Conservation (phyloP, 2,888 invertebrate species). For the Gibbula magus region DNA sequence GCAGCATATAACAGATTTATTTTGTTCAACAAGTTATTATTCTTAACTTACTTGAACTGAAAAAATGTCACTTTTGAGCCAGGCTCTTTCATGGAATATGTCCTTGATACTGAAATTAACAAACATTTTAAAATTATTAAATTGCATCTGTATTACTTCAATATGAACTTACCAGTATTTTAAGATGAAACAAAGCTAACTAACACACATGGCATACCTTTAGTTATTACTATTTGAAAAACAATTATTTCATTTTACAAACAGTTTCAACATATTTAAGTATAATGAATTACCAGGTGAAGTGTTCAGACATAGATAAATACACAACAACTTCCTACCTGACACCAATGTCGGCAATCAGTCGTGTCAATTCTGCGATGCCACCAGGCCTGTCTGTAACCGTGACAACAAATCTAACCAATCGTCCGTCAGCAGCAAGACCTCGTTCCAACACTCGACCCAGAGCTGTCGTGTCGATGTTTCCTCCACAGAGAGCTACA, state of each 20-base stretch:
- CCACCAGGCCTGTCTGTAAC: slow-evolving; percentile 90
- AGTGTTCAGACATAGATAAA: background rate
- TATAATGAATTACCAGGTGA: too few relatives aligned
- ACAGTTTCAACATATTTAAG: too few relatives aligned
- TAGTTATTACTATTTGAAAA: too few relatives aligned
- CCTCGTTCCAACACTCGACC: slow-evolving; percentile 92
- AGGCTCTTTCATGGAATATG: slow-evolving; percentile 95
- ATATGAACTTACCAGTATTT: too few relatives aligned
- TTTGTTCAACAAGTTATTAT: background rate
- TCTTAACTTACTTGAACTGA: slow-evolving; percentile 68
- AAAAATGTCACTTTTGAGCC: slow-evolving; percentile 93
- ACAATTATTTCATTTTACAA: too few relatives aligned
- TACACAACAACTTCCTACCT: slow-evolving; percentile 57
- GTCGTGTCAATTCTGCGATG: slow-evolving; percentile 87
- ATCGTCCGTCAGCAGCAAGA: slow-evolving; percentile 87
- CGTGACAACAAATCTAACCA: slow-evolving; percentile 80
- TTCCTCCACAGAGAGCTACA: slow-evolving; percentile 87
- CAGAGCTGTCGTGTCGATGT: slow-evolving; percentile 92
- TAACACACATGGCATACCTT: too few relatives aligned
- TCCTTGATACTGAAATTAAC: slow-evolving; percentile 84
- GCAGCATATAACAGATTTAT: too few relatives aligned
- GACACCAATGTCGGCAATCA: slow-evolving; percentile 86
- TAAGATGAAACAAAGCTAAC: too few relatives aligned
- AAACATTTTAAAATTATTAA: background rate
- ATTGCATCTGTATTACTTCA: too few relatives aligned